These are phyloP conservation scores for Mesocentrotus franciscanus DNA, from an alignment of 53 echinoderm and acorn worm genomes.

Conservation along the genomic window DNA sequence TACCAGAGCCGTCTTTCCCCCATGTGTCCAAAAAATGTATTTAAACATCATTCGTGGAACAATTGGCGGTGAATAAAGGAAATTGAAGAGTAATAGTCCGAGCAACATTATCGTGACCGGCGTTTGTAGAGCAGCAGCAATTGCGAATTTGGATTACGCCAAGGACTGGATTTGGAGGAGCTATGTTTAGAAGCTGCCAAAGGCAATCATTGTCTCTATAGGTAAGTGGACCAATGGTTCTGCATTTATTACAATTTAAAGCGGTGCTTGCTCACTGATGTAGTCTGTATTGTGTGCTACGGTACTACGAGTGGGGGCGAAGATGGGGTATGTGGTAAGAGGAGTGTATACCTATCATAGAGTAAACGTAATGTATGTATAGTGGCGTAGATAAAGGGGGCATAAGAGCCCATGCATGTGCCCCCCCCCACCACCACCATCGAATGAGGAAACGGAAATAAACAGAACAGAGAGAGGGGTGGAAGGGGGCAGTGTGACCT, in stretches of 20 bases:
- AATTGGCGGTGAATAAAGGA: background rate
- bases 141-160: constrained; percentile 28
- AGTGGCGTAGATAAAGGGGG: too few relatives aligned
- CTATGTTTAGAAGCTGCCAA: constrained; percentile 45
- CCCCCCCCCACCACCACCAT: too few relatives aligned
- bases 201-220: background rate
- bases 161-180: background rate
- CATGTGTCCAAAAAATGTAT: background rate
- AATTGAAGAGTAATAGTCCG: background rate
- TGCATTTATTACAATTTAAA: background rate
- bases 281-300: background rate
- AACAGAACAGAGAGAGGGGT: too few relatives aligned
- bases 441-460: too few relatives aligned
- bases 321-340: background rate
- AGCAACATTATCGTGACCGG: background rate
- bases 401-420: too few relatives aligned
- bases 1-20: background rate
- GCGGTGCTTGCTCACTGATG: background rate
- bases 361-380: too few relatives aligned
- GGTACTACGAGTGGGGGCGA: background rate
- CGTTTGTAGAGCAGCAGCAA: background rate
- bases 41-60: background rate
- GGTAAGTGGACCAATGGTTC: constrained; percentile 30
- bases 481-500: too few relatives aligned
- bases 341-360: too few relatives aligned